phyloP scores from a whole-genome alignment of 2,888 invertebrate genomes.

The Coelinius sp. region DNA sequence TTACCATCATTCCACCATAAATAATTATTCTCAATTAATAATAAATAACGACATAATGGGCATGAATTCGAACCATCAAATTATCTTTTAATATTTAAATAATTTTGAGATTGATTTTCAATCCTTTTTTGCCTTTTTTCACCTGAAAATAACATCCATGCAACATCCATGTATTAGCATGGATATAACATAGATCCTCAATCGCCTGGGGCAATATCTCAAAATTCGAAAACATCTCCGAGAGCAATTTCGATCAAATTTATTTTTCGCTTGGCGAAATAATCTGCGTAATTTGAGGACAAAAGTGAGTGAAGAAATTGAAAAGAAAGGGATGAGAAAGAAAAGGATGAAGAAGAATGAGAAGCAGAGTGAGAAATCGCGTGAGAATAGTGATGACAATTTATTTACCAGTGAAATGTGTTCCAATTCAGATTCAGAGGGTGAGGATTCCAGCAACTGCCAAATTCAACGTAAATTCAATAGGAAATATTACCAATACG shows the following conservation, averaged over 20 bases:
- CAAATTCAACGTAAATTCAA: neutral
- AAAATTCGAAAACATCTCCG: neutral
- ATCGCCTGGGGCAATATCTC: too few species aligned
- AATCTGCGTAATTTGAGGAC: neutral
- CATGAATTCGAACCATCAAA: too few species aligned
- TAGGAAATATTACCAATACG: neutral
- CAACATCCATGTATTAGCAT: too few species aligned
- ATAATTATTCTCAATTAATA: too few species aligned
- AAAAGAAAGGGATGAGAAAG: neutral
- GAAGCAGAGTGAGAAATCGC: neutral
- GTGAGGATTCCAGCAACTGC: neutral
- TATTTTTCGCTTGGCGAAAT: constrained; percentile 16
- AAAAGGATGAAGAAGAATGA: neutral
- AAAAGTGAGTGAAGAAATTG: neutral
- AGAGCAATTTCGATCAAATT: constrained; percentile 4
- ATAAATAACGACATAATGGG: too few species aligned
- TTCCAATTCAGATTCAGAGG: neutral
- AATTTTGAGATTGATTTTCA: too few species aligned
- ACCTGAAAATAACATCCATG: too few species aligned
- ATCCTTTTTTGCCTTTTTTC: too few species aligned
- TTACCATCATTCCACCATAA: too few species aligned
- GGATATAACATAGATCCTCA: too few species aligned
- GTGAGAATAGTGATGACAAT: too few species aligned
- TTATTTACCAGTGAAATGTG: neutral
- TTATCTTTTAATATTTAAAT: too few species aligned